Base-by-base conservation (phyloP, 1,140 invertebrate species). In the Homalodisca vitripennis region DNA sequence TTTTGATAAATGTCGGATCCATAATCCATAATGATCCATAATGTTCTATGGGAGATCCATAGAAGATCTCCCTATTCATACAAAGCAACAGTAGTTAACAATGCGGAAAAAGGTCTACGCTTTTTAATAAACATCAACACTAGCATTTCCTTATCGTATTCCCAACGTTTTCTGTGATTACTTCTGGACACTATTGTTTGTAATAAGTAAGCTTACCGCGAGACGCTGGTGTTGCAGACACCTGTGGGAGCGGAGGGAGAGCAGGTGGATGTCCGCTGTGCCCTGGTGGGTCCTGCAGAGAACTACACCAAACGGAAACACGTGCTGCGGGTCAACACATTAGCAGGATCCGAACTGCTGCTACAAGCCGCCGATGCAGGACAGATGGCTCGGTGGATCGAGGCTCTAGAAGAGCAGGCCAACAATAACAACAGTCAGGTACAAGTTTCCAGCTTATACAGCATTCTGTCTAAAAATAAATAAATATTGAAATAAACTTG, bases 271-370 rank as follows among this genome's bases (percentile, higher is more conserved):
- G 82, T 93, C 67, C 80, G 83, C 65, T 87, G 85, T 60, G 87
- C 86, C 66, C 79, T 82, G 24, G 89, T 92, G n/a, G 86, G 89
- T 22, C 84, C 89, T 17, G 89, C 93, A 1, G 89, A 90, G 69
- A 92, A 95, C 81, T 95, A 95, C 78, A 93, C 92, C 3, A 95
- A 95, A 79, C 82, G 90, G 67, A 94, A 94, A 79, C 88, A 96
- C 81, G 93, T 96, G 24, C 84, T 97, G 31, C 84, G 93, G 13
- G 30, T 80, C 73, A 73, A 79, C 73, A 74, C 80, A 70, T 20
- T 79, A 72, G 78, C 82, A 29, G 84, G 83, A 53, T 87, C 88
- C 1, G 89, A 92, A 78, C 85, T 91, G 69, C 79, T 93, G 24
- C 81, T 92, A 26, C 90, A 92, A 82, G 91, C 92, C 24, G 92